Percentiles rank a stretch among this genome's conserved stretches.
Conservation (phyloP, 2,888 invertebrate species). For the Linnaemya vulpina region DNA sequence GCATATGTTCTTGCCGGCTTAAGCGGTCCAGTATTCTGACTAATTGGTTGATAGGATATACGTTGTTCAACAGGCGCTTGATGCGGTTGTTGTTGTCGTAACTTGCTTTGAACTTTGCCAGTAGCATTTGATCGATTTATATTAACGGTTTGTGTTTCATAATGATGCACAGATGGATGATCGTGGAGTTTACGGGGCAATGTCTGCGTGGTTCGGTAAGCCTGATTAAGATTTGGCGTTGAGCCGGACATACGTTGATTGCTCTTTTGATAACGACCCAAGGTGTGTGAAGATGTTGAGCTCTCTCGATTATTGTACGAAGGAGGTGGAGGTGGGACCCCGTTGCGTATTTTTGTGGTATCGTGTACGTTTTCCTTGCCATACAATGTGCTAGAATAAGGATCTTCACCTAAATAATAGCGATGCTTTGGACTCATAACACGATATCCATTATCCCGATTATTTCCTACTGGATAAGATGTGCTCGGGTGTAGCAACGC, state of each 20-base stretch:
- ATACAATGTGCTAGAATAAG: constrained; percentile 91
- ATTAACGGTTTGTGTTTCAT: constrained; percentile 67
- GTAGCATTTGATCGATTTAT: constrained; percentile 60
- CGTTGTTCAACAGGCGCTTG: constrained; percentile 80
- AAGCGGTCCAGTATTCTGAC: constrained; percentile 86
- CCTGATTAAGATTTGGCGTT: constrained; percentile 83
- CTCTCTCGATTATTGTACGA: constrained; percentile 55
- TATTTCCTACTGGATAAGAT: constrained; percentile 71
- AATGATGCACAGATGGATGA: constrained; percentile 68
- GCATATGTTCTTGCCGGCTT: constrained; percentile 91
- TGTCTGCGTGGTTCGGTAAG: constrained; percentile 88
- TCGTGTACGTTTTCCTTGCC: constrained; percentile 93
- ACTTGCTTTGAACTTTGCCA: constrained; percentile 64
- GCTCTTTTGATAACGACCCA: constrained; percentile 93
- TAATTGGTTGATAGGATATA: constrained; percentile 88
- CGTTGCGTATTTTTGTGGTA: constrained; percentile 61
- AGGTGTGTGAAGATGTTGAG: constrained; percentile 85
- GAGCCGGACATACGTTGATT: constrained; percentile 87
- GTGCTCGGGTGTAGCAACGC: constrained; percentile 53
- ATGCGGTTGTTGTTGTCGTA: constrained; percentile 70
- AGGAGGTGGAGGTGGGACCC: constrained; percentile 51
- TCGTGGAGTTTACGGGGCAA: constrained; percentile 87
- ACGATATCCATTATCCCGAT: constrained; percentile 76
- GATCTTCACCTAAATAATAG: constrained; percentile 94
- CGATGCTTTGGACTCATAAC: constrained; percentile 87